Percentiles rank a stretch among this genome's conserved stretches.
These are phyloP conservation scores for Eupithecia subumbrata DNA, from an alignment of 2,888 invertebrate genomes.

Conservation along the genomic window DNA sequence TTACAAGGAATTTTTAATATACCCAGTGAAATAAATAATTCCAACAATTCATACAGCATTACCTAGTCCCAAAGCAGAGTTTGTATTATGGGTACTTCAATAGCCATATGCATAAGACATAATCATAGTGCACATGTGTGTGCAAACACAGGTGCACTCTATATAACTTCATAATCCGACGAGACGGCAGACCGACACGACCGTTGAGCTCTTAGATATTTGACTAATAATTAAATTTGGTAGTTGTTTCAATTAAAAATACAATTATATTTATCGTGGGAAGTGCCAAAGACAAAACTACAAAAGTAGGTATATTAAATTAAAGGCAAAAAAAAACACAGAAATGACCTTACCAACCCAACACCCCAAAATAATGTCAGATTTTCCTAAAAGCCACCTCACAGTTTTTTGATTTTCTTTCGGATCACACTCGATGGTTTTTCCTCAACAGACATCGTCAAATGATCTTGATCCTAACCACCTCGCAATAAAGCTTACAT, in stretches of 20 bases:
- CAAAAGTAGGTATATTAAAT: not conserved
- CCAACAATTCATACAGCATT: not conserved
- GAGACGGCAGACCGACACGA: no score
- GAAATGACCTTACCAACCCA: not conserved
- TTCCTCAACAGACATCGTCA: not conserved
- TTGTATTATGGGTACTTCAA: not conserved
- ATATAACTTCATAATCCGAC: no score
- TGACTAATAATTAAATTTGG: not conserved
- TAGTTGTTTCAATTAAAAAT: no score
- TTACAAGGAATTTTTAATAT: not conserved
- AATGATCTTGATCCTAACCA: not conserved
- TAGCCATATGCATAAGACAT: no score
- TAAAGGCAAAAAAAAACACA: not conserved
- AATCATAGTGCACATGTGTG: no score
- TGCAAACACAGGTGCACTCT: no score
- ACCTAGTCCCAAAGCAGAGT: not conserved
- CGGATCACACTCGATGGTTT: not conserved
- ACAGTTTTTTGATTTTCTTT: constrained; percentile 4
- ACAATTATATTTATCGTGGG: not conserved
- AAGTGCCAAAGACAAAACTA: not conserved
- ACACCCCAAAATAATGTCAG: not conserved
- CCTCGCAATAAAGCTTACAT: not conserved
- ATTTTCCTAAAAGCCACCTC: not conserved
- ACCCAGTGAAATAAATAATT: not conserved
- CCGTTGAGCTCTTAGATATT: not conserved